phyloP scores from a whole-genome alignment of 2,888 invertebrate genomes.

The Malthinus seriepunctatus region DNA sequence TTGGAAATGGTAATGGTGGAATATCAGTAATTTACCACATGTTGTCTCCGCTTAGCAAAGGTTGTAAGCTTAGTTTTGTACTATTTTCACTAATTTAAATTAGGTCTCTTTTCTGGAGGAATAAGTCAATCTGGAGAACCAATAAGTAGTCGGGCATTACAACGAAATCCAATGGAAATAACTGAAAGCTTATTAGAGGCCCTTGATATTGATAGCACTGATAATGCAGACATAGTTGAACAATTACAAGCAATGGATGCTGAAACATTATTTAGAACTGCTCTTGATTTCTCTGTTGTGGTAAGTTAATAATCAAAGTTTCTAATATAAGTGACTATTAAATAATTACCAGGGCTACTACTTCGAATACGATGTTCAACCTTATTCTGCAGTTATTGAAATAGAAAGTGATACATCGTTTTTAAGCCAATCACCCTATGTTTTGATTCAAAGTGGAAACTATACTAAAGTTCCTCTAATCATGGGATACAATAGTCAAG shows the following conservation, averaged over 20 bases:
- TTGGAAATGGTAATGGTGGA: conserved; percentile 39
- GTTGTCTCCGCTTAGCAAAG: conserved; percentile 29
- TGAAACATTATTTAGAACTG: conserved; percentile 4
- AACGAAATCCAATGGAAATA: conserved; percentile 21
- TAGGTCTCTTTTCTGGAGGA: conserved; percentile 32
- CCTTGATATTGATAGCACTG: conserved; percentile 24
- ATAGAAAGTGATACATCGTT: conserved; percentile 3
- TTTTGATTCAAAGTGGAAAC: background rate
- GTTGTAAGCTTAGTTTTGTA: conserved; percentile 4
- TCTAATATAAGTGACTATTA: too few relatives aligned
- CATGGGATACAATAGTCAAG: conserved; percentile 8
- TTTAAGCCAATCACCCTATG: background rate
- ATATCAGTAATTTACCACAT: conserved; percentile 36
- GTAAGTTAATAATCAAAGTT: too few relatives aligned
- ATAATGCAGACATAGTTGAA: conserved; percentile 27
- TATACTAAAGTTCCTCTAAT: conserved; percentile 5
- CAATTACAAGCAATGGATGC: conserved; percentile 28
- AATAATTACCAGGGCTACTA: too few relatives aligned
- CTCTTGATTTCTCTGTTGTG: background rate
- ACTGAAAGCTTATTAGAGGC: conserved; percentile 25
- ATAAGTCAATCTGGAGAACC: conserved; percentile 39
- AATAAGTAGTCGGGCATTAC: conserved; percentile 34
- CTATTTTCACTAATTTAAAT: too few relatives aligned
- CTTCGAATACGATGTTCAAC: background rate
- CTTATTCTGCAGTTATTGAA: conserved; percentile 6